Percentiles rank a stretch among this genome's conserved stretches.
Conservation (phyloP, 2,113 vertebrate species). For the Pseudois nayaur region DNA sequence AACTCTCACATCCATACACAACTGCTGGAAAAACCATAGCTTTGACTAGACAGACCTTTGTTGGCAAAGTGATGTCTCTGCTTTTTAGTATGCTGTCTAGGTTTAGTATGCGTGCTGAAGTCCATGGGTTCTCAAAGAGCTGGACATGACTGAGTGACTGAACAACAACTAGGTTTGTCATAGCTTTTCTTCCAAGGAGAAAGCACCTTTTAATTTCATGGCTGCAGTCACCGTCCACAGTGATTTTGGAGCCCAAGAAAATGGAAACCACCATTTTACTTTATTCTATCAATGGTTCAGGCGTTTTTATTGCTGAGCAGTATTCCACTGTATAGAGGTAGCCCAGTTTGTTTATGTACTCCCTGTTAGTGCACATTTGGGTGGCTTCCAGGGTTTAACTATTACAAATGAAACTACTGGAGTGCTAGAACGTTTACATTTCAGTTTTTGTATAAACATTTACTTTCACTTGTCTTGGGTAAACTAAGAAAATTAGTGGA, state of each 20-base stretch:
- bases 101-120: not conserved
- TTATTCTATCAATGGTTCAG: not conserved
- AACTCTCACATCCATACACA: not conserved
- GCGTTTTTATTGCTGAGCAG: not conserved
- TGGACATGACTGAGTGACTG: not conserved
- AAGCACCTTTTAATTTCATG: not conserved
- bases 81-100: not conserved
- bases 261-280: not conserved
- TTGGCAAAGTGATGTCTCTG: not conserved
- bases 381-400: not conserved
- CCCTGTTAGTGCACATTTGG: not conserved
- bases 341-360: not conserved
- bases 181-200: not conserved
- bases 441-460: not conserved
- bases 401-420: not conserved
- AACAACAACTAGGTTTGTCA: not conserved
- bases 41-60: not conserved
- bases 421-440: not conserved
- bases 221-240: not conserved
- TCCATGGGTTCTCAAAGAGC: not conserved
- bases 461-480: not conserved
- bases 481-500: not conserved
- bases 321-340: not conserved
- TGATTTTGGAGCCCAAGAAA: not conserved
- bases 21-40: not conserved